Percentiles rank a stretch among this genome's conserved stretches.
Conservation (phyloP, 2,113 vertebrate species). For the human region GRCh38 chr2:75124001-75124500, state of each 20-base stretch:
- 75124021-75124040: constrained; percentile 50
- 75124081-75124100: background rate
- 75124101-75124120: background rate
- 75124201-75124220: background rate
- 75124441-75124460: background rate
- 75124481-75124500: background rate
- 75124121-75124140: background rate
- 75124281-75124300: constrained; percentile 6
- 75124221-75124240: background rate
- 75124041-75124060: constrained; percentile 46
- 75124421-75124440: background rate
- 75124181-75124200: background rate
- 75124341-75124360: background rate
- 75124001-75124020: constrained; percentile 16
- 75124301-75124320: background rate
- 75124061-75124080: constrained; percentile 14
- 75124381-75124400: background rate
- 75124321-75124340: background rate
- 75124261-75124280: background rate
- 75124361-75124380: background rate
- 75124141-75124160: background rate
- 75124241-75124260: background rate
- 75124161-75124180: background rate
- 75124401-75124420: background rate
- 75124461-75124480: background rate